Percentiles rank a stretch among this genome's conserved stretches.
Conservation (phyloP, 1,140 invertebrate species). For the Drosophila rhopaloa region DNA sequence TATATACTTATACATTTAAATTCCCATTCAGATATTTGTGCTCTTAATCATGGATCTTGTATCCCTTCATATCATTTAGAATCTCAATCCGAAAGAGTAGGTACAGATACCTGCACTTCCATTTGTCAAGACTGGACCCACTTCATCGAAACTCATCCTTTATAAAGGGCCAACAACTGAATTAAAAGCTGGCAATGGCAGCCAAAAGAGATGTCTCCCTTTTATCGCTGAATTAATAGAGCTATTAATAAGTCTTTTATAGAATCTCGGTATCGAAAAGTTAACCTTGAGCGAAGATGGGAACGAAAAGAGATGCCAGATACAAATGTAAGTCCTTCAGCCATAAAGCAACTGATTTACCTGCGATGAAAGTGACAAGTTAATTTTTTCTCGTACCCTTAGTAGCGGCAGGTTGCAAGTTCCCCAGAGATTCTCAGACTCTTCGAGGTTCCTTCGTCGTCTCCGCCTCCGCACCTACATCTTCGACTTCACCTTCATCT, state of each 20-base stretch:
- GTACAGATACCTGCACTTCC: conserved; percentile 16
- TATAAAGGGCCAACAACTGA: conserved; percentile 30
- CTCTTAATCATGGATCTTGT: too few relatives aligned
- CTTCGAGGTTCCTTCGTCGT: conserved; percentile 12
- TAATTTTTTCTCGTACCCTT: conserved; percentile 65
- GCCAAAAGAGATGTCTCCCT: conserved; percentile 49
- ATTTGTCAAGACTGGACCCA: conserved; percentile 42
- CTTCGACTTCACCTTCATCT: conserved; percentile 26
- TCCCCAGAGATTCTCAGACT: conserved; percentile 7
- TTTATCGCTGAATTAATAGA: conserved; percentile 78
- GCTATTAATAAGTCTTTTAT: conserved; percentile 81
- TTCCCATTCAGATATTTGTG: too few relatives aligned
- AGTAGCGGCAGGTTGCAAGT: conserved; percentile 36
- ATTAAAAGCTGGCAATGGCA: conserved; percentile 33
- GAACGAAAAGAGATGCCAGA: conserved; percentile 8
- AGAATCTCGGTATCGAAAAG: conserved; percentile 50
- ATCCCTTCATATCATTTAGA: not conserved
- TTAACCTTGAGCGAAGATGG: conserved; percentile 55
- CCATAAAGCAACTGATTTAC: conserved; percentile 75
- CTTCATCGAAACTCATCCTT: conserved; percentile 32
- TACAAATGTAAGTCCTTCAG: conserved; percentile 65
- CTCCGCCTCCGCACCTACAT: conserved; percentile 7
- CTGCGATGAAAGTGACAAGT: conserved; percentile 80
- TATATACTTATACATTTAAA: too few relatives aligned
- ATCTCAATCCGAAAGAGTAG: not conserved